These are phyloP conservation scores for Glaucopsyche alexis DNA, from an alignment of 2,888 invertebrate genomes.

Conservation along the genomic window DNA sequence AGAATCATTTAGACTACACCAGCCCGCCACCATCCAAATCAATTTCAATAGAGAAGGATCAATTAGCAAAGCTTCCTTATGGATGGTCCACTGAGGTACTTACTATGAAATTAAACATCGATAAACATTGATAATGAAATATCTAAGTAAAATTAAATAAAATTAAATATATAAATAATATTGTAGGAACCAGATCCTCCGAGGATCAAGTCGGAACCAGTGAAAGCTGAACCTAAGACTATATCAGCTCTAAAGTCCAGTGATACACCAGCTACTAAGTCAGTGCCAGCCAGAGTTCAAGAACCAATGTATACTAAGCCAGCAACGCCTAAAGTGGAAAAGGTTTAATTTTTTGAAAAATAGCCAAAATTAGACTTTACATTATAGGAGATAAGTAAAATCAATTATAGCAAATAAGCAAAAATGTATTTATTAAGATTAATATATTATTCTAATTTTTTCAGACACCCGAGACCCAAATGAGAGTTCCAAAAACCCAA, in stretches of 20 bases:
- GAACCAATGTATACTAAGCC: slow-evolving; percentile 70
- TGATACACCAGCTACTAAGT: slow-evolving; percentile 59
- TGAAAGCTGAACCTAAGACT: slow-evolving; percentile 64
- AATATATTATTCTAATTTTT: background rate
- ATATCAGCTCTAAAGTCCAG: slow-evolving; percentile 59
- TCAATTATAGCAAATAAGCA: too few species aligned
- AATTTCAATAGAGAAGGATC: slow-evolving; percentile 70
- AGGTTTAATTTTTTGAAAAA: slow-evolving; percentile 7
- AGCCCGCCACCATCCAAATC: slow-evolving; percentile 69
- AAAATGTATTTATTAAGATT: too few species aligned
- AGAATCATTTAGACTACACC: slow-evolving; percentile 74
- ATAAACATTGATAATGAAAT: background rate
- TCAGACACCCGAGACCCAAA: slow-evolving; percentile 56
- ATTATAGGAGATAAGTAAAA: too few species aligned
- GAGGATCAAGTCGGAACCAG: slow-evolving; percentile 58
- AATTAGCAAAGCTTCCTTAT: slow-evolving; percentile 73
- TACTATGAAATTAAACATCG: too few species aligned
- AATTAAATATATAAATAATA: background rate
- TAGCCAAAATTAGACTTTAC: background rate
- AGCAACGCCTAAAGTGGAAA: slow-evolving; percentile 55
- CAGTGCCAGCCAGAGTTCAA: slow-evolving; percentile 64
- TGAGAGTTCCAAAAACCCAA: slow-evolving; percentile 50
- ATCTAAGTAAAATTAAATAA: too few species aligned
- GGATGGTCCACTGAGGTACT: slow-evolving; percentile 68
- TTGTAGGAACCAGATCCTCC: slow-evolving; percentile 61